Evolutionary conservation across 2,113 vertebrate species (phyloP).

Genomic region (Neotoma lepida): DNA sequence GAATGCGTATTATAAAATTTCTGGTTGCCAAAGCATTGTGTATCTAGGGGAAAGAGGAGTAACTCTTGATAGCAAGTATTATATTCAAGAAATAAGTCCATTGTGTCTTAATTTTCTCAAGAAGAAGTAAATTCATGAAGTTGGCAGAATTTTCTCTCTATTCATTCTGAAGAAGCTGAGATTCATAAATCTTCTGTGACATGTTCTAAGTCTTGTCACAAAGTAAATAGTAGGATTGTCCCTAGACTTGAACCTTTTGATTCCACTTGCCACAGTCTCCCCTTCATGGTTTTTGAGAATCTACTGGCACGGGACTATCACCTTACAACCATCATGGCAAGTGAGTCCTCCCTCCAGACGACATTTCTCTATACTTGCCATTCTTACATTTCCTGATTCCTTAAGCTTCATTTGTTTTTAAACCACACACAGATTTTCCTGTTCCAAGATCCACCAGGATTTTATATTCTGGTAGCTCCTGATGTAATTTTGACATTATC

Average conservation of each 20-base stretch:
- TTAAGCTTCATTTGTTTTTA: background rate
- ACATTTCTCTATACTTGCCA: background rate
- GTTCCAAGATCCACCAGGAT: background rate
- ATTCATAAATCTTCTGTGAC: background rate
- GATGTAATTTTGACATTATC: background rate
- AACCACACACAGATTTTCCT: background rate
- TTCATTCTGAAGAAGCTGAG: conserved; percentile 11
- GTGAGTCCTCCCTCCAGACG: too few relatives aligned
- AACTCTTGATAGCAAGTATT: background rate
- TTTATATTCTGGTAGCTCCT: background rate
- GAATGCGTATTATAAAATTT: background rate
- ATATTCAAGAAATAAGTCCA: background rate
- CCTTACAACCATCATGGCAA: background rate
- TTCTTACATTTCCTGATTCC: background rate
- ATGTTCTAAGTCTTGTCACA: background rate
- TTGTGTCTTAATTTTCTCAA: background rate
- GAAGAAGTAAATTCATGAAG: background rate
- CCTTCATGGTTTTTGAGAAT: background rate
- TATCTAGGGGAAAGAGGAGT: background rate
- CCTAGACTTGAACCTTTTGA: background rate
- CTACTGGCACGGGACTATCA: background rate
- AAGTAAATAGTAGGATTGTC: background rate
- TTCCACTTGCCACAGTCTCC: background rate
- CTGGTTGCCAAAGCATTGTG: background rate
- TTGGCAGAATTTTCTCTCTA: conserved; percentile 1